Conservation (phyloP, 2,888 invertebrate species). For the Lamproptera curius region DNA sequence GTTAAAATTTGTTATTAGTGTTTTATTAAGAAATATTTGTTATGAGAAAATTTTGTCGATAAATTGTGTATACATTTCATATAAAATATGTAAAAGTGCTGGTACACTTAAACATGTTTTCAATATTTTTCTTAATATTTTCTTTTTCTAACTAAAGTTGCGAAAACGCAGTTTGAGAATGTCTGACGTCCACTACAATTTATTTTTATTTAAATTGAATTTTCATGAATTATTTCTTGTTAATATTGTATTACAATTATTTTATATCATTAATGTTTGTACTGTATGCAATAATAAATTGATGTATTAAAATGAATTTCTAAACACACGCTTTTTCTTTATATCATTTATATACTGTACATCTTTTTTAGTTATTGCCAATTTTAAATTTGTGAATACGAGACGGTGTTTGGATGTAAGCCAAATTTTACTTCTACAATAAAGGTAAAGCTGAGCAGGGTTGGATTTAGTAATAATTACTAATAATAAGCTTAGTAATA, state of each 20-base stretch:
- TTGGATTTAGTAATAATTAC: constrained; percentile 26
- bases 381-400: constrained; percentile 10
- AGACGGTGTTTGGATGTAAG: constrained; percentile 29
- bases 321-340: constrained; percentile 28
- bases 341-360: constrained; percentile 13
- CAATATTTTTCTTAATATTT: background rate
- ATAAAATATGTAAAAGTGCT: too few species aligned
- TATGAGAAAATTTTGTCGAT: too few species aligned
- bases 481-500: too few species aligned
- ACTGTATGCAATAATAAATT: constrained; percentile 44
- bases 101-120: background rate
- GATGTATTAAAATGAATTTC: constrained; percentile 50
- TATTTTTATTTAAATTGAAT: constrained; percentile 5
- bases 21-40: too few species aligned
- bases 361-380: constrained; percentile 3
- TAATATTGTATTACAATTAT: constrained; percentile 49
- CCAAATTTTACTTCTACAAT: constrained; percentile 31
- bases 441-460: constrained; percentile 28
- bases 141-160: background rate
- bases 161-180: background rate
- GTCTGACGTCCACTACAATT: background rate
- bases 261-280: constrained; percentile 46
- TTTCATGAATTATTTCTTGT: constrained; percentile 33
- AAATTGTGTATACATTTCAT: too few species aligned
- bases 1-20: too few species aligned